A percentile compares a stretch with the other conserved stretches of the same genome.
Conservation (phyloP, 2,888 invertebrate genomes). For the Oligia fasciuncula region DNA sequence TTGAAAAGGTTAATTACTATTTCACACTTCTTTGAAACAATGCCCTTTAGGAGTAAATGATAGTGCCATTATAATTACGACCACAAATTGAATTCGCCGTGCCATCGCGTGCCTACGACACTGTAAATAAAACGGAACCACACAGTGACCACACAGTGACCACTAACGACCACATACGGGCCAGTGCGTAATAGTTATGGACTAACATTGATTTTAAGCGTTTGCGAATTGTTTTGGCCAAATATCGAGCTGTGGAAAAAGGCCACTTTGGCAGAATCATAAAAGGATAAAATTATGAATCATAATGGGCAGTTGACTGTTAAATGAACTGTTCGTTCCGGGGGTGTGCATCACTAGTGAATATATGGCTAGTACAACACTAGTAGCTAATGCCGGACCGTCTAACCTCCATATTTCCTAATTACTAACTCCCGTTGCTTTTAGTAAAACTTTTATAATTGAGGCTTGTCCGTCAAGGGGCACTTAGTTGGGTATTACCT, state of each 20-base stretch:
- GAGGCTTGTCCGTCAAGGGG: constrained; percentile 54
- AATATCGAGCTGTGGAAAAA: background rate
- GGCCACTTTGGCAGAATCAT: too few species aligned
- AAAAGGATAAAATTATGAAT: too few species aligned
- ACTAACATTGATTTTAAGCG: constrained; percentile 21
- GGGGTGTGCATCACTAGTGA: too few species aligned
- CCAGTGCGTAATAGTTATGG: constrained; percentile 13
- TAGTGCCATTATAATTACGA: constrained; percentile 22
- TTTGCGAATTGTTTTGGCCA: background rate
- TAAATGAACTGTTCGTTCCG: too few species aligned
- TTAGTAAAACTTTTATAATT: constrained; percentile 58
- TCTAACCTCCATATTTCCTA: constrained; percentile 53
- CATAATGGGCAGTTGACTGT: too few species aligned
- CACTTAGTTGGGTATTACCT: constrained; percentile 29
- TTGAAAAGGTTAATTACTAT: constrained; percentile 32
- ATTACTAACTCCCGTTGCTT: constrained; percentile 58
- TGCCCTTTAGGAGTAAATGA: constrained; percentile 40
- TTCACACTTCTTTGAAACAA: constrained; percentile 22
- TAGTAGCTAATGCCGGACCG: constrained; percentile 24
- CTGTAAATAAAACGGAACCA: constrained; percentile 37
- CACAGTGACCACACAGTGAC: constrained; percentile 20
- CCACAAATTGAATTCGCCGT: constrained; percentile 46
- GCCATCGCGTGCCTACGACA: constrained; percentile 47
- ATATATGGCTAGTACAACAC: constrained; percentile 1
- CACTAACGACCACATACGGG: constrained; percentile 42